Conservation (phyloP, 2,888 invertebrate species). For the Erebia epiphron region DNA sequence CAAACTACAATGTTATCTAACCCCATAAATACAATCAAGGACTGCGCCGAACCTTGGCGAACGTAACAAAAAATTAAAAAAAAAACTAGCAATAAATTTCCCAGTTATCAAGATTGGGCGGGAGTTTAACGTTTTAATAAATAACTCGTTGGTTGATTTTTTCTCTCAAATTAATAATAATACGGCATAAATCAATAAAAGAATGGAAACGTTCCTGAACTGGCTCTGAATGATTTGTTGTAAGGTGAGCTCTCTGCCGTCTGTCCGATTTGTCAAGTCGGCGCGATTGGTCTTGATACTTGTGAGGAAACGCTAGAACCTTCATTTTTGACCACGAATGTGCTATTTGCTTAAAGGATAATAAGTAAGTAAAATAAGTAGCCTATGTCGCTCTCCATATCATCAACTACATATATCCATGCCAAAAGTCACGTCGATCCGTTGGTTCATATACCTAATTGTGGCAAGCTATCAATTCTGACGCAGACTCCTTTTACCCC, state of each 20-base stretch:
- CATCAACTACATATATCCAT: too few species aligned
- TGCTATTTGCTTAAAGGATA: too few species aligned
- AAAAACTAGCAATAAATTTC: slow-evolving; percentile 65
- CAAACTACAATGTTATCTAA: slow-evolving; percentile 37
- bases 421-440: too few species aligned
- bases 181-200: slow-evolving; percentile 80
- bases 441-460: too few species aligned
- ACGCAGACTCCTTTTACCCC: slow-evolving; percentile 37
- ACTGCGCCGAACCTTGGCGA: slow-evolving; percentile 23
- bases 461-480: slow-evolving; percentile 72
- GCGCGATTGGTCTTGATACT: slow-evolving; percentile 56
- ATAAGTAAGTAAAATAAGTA: too few species aligned
- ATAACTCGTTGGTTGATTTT: slow-evolving; percentile 61
- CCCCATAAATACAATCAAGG: slow-evolving; percentile 30
- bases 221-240: slow-evolving; percentile 80
- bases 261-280: slow-evolving; percentile 47
- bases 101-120: slow-evolving; percentile 72
- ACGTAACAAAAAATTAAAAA: slow-evolving; percentile 39
- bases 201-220: slow-evolving; percentile 77
- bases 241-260: slow-evolving; percentile 71
- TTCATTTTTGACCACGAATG: not conserved
- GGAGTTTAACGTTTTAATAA: slow-evolving; percentile 70
- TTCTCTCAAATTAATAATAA: slow-evolving; percentile 76
- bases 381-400: too few species aligned
- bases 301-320: slow-evolving; percentile 31